Conservation (phyloP, 2,113 vertebrate species). For the Plecotus auritus region DNA sequence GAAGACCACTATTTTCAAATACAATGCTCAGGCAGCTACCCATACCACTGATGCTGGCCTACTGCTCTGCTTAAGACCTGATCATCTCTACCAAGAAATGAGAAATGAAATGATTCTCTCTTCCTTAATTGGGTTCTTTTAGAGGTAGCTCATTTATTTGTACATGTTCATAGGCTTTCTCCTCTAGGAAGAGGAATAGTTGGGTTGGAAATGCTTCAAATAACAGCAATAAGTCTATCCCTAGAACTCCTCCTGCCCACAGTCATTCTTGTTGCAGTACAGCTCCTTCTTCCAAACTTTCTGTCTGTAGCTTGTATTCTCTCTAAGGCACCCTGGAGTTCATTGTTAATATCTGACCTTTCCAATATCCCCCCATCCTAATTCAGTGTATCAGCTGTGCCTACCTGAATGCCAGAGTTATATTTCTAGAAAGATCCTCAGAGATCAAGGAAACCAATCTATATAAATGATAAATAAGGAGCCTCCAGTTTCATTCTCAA, state of each 20-base stretch:
- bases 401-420: not conserved
- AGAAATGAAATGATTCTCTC: not conserved
- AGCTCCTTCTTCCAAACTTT: not conserved
- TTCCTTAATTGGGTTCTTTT: not conserved
- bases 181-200: not conserved
- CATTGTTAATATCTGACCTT: not conserved
- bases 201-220: not conserved
- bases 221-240: not conserved
- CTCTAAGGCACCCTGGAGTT: not conserved
- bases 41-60: not conserved
- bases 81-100: not conserved
- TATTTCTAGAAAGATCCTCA: not conserved
- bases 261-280: not conserved
- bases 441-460: not conserved
- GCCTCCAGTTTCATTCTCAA: not conserved
- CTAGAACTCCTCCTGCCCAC: not conserved
- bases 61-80: not conserved
- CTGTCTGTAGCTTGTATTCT: not conserved
- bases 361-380: not conserved
- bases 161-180: not conserved
- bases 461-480: not conserved
- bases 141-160: not conserved
- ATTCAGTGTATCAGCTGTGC: not conserved
- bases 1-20: not conserved
- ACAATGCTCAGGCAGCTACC: not conserved